Base-by-base conservation (phyloP, 2,888 invertebrate genomes). In the Xiphydria camelus region DNA sequence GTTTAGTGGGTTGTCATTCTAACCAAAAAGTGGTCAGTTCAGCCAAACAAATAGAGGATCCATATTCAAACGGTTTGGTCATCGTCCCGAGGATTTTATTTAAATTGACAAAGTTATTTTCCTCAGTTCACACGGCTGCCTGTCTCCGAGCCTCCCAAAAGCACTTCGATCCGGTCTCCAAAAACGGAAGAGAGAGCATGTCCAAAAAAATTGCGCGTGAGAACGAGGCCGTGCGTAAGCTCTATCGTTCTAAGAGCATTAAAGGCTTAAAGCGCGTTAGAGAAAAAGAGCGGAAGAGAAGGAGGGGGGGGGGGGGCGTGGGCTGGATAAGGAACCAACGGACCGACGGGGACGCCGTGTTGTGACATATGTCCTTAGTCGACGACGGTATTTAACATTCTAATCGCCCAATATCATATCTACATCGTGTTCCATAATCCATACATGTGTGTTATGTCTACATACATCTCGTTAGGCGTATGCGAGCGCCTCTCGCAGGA, bases 241-340 rank as follows among this genome's bases (percentile, higher is more conserved):
- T n/a, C n/a, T n/a, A n/a, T n/a, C n/a, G n/a, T n/a, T n/a, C n/a
- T 29, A 29, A 29, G 29, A 29, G 12, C 15, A 29, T 29, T 29
- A 29, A 14, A 7, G 15, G 29, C 29, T 29, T 29, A 29, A 14
- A 14, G 12, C 15, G 15, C 12, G 7, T 12, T 26, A 12, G 15
- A 26, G 14, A 29, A 34, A 33, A 17, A 33, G 18, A 34, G 9
- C 18, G 7, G n/a, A n/a, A n/a, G n/a, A n/a, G n/a, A 23, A 23
- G n/a, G n/a, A 23, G 23, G 23, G n/a, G n/a, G 6, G n/a, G 7
- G n/a, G n/a, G 23, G 23, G n/a, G 17, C 15, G 19, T 19, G 9
- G 34, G 34, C 34, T n/a, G 34, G 17, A 34, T 34, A 34, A 34
- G 34, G 34, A 34, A 34, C 34, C 15, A 9, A 34, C 34, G 12